phyloP scores from a whole-genome alignment of 1,140 invertebrate genomes.

The Macrotrachela quadricornifera region DNA sequence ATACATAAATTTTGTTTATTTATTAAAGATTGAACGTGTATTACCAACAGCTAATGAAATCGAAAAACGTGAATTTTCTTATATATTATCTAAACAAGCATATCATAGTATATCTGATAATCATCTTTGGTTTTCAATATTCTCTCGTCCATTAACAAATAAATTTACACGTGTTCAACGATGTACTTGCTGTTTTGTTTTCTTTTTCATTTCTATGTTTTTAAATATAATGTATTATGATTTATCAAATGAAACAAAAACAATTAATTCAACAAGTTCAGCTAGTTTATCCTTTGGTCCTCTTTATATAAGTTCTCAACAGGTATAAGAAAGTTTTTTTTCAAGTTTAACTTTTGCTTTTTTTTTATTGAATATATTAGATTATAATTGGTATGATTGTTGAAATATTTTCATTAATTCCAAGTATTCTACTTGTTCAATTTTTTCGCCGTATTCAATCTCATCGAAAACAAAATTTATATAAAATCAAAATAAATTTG shows the following conservation, averaged over 20 bases:
- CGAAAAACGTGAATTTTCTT: too few species aligned
- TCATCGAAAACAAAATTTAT: constrained; percentile 14
- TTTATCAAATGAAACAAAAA: constrained; percentile 13
- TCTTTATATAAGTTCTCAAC: constrained; percentile 22
- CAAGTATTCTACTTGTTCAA: constrained; percentile 17
- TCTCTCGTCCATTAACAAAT: constrained; percentile 22
- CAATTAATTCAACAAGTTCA: constrained; percentile 2
- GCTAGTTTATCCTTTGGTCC: constrained; percentile 9
- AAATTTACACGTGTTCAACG: constrained; percentile 24
- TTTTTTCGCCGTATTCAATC: constrained; percentile 19
- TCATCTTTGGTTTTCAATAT: too few species aligned
- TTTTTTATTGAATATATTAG: too few species aligned
- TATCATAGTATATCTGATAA: too few species aligned
- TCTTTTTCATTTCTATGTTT: constrained; percentile 19
- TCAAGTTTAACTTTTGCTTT: too few species aligned
- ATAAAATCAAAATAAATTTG: too few species aligned
- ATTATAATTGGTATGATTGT: constrained; percentile 14
- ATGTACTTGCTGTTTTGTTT: constrained; percentile 20
- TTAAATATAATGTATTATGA: constrained; percentile 24
- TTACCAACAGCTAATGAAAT: too few species aligned
- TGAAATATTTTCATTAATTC: constrained; percentile 17
- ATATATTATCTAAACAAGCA: too few species aligned
- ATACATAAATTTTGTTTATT: too few species aligned
- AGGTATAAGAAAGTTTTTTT: constrained; percentile 13
- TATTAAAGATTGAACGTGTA: too few species aligned